Evolutionary conservation across 2,888 invertebrate species (phyloP).

Genomic region (Lutraria lutraria): DNA sequence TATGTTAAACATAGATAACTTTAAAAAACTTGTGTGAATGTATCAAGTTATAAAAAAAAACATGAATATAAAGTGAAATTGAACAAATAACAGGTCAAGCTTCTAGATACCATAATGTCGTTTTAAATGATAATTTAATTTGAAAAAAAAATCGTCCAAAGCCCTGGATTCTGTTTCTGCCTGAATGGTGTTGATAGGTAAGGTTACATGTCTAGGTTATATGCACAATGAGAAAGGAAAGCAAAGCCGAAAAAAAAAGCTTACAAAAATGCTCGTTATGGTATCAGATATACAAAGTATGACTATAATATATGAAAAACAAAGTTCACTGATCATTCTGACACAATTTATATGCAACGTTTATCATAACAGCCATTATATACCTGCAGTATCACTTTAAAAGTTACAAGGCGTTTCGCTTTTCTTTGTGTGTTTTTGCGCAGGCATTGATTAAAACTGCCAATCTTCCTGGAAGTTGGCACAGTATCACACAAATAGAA

Average conservation of each 20-base stretch:
- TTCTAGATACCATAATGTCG: too few relatives aligned
- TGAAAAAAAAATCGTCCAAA: too few relatives aligned
- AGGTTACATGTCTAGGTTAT: not conserved
- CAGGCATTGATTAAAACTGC: not conserved
- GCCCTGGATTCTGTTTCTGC: not conserved
- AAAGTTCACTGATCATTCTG: not conserved
- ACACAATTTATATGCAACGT: not conserved
- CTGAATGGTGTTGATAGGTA: not conserved
- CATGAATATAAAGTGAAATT: conserved; percentile 8
- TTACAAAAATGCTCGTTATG: conserved; percentile 10
- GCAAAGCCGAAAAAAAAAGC: conserved; percentile 2
- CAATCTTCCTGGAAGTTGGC: conserved; percentile 7
- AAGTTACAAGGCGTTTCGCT: not conserved
- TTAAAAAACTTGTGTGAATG: not conserved
- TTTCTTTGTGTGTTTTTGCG: not conserved
- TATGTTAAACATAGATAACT: conserved; percentile 2
- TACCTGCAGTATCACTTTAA: conserved; percentile 13
- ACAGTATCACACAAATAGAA: conserved; percentile 5
- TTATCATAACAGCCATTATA: not conserved
- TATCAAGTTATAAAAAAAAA: conserved; percentile 12
- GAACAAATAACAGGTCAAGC: not conserved
- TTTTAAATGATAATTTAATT: too few relatives aligned
- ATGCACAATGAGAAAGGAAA: not conserved
- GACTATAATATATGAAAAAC: not conserved
- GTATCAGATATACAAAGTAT: conserved; percentile 18